phyloP scores from a whole-genome alignment of 2,113 vertebrate species.

The Crotophaga sulcirostris region DNA sequence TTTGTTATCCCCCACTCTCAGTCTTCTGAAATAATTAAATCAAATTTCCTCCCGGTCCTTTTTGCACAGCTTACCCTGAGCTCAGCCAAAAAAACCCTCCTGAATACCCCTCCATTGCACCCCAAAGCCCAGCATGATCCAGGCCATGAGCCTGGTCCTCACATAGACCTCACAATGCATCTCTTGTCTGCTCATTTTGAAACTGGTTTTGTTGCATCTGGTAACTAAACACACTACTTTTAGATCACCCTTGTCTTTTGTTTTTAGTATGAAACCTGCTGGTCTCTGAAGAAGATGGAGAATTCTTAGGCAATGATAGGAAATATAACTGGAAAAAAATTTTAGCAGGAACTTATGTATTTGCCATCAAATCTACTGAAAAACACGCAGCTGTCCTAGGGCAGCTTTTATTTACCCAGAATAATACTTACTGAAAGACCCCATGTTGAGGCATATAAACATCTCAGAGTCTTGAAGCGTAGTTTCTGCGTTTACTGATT shows the following conservation, averaged over 20 bases:
- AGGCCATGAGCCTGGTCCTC: background rate
- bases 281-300: background rate
- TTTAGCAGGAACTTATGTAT: background rate
- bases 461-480: background rate
- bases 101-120: background rate
- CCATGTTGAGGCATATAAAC: background rate
- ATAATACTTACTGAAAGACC: background rate
- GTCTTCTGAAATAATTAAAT: background rate
- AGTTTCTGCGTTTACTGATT: background rate
- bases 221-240: accelerated
- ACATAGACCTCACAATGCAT: background rate
- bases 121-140: background rate
- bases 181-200: background rate
- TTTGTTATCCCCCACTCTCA: background rate
- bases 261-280: background rate
- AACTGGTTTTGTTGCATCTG: background rate
- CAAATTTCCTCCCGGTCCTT: background rate
- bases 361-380: background rate
- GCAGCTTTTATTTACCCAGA: background rate
- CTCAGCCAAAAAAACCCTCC: background rate
- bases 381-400: background rate
- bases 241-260: background rate
- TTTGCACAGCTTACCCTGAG: background rate
- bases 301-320: background rate
- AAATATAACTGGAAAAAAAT: background rate